Evolutionary conservation across 92 coral and sea anemone species (phyloP), one percentile per base, ranked within the genome.

Genomic region (Phenganax stokvisi): DNA sequence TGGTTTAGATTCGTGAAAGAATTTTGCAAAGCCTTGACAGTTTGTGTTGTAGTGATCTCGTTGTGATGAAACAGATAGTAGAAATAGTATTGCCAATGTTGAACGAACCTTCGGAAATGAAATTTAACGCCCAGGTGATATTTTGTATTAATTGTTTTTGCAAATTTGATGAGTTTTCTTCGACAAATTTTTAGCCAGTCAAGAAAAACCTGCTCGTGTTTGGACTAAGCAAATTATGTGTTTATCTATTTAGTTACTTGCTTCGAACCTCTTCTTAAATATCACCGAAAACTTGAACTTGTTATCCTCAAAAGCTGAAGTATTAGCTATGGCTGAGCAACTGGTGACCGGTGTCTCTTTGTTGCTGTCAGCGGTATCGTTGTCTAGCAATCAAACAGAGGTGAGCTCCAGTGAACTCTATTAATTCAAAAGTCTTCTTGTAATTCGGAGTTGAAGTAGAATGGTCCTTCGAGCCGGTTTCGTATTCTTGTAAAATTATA

Each of bases 231-330:
- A 1, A 37, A 2, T 37, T 2, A 37, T 37, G 47, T 37, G 47
- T 37, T 37, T 37, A 1, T 37, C 47, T 25, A 25, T 72, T 10
- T 63, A 90, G 96, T 76, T 84, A 15, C 64, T 84, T 53, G 89
- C 90, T 30, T 87, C 97, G 10, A 81, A 73, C 44, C 87, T 80
- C 37, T 86, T 85, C 72, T 37, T 83, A 13, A 68, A 71, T 16
- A 89, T 91, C 86, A 90, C 92, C 0, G 30, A 61, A 83, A 74
- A 77, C 10, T 76, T 91, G 47, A 88, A 83, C 13, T 84, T 57
- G 13, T 83, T 81, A 57, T 81, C 81, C 51, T 70, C 75, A 77
- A 57, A 87, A 6, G 77, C 60, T 10, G 77, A 83, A 15, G 85
- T 89, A 28, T 81, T 76, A 29, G 71, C 65, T 4, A 79, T 79